Evolutionary conservation across 2,113 vertebrate genomes (phyloP), one percentile per base, ranked within the genome.

Genomic region (Cariama cristata): DNA sequence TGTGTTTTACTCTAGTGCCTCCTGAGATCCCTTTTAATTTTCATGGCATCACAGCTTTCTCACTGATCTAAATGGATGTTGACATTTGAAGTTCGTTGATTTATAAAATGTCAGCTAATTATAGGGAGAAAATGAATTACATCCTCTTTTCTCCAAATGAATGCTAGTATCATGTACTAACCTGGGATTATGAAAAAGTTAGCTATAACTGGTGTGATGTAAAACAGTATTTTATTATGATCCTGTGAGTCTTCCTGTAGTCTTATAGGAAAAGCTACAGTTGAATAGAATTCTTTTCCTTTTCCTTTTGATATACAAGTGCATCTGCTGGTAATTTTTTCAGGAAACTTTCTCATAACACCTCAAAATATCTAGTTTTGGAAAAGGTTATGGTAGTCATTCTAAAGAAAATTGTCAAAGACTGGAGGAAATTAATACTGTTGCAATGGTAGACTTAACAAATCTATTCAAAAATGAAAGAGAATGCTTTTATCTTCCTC

Each of bases 51-150:
- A 6, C 73, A 94, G 42, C 58, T 91, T 96, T 94, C 91, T 89
- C 83, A 33, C 27, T 94, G 83, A 97, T 96, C 88, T 93, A 95
- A 96, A 97, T 96, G 77, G 62, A 91, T 96, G 94, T 95, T 95
- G 97, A 95, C 96, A 87, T 97, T 96, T 97, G 88, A 90, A 95
- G 89, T 85, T 94, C 91, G 84, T 96, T 96, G 91, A 96, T 96
- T 97, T 97, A 94, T 74, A 91, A 90, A 97, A 94, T 97, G 94
- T 87, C 94, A 95, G 62, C 75, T 93, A 96, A 96, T 96, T 96
- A 94, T 30, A 89, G 23, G 66, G 77, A 71, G 69, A 88, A 96
- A 97, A 97, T 93, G 27, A 82, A 90, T 93, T 96, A 40, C 52
- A 85, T 64, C 44, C 68, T 94, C 3, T 40, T 81, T 92, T 94